phyloP scores from a whole-genome alignment of 2,797 vertebrate genomes.

The Sebastes minor region DNA sequence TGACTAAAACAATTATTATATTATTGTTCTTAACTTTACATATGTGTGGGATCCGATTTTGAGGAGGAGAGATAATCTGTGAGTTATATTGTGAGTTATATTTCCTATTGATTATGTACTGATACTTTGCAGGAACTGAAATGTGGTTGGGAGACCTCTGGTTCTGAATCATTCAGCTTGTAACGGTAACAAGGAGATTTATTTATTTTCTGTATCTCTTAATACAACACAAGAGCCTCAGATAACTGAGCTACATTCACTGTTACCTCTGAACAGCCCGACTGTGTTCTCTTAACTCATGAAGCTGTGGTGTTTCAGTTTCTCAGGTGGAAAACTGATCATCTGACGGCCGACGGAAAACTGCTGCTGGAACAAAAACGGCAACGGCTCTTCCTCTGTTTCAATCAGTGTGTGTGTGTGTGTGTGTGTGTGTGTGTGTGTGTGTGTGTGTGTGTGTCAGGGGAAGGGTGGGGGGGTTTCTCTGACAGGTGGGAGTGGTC shows the following conservation, averaged over 20 bases:
- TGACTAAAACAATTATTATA: too few species aligned
- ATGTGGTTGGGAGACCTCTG: too few species aligned
- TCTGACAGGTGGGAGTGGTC: conserved; percentile 67
- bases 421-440: conserved; percentile 28
- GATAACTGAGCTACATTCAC: background rate
- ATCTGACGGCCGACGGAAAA: conserved; percentile 14
- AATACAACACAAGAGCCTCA: background rate
- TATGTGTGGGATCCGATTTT: background rate
- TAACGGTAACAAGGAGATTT: background rate
- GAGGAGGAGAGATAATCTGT: background rate
- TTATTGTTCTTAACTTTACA: background rate
- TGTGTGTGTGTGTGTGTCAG: conserved; percentile 20
- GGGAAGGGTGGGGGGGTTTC: conserved; percentile 46
- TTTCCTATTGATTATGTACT: background rate
- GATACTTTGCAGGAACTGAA: background rate
- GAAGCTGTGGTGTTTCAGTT: background rate
- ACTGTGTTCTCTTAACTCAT: background rate
- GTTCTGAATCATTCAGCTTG: background rate
- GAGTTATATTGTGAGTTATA: background rate
- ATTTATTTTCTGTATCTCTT: background rate
- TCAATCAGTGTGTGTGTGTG: conserved; percentile 1
- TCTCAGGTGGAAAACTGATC: conserved; percentile 35
- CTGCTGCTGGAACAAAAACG: conserved; percentile 38
- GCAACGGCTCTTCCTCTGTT: conserved; percentile 7
- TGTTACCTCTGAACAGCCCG: background rate